These are phyloP conservation scores for Crocallis elinguaria DNA, from an alignment of 2,888 invertebrate genomes.

Conservation along the genomic window DNA sequence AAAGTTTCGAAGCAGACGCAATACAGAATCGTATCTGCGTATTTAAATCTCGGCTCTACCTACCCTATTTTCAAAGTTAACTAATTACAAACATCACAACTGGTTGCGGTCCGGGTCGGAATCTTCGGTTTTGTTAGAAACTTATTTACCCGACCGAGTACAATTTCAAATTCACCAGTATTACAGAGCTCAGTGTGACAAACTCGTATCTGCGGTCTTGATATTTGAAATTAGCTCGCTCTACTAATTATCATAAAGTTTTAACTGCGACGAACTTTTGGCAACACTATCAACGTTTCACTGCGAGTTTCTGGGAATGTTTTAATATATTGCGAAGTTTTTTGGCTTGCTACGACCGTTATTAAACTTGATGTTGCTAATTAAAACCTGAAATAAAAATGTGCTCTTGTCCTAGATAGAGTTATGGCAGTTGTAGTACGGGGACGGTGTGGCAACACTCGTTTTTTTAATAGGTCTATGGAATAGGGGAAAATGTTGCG, in stretches of 20 bases:
- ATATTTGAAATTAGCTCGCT: constrained; percentile 69
- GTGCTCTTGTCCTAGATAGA: background rate
- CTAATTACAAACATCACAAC: constrained; percentile 35
- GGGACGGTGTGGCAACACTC: too few relatives aligned
- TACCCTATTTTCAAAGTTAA: constrained; percentile 21
- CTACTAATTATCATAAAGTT: constrained; percentile 74
- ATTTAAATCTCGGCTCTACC: background rate
- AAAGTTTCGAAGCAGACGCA: too few relatives aligned
- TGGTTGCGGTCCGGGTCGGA: constrained; percentile 29
- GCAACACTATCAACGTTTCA: constrained; percentile 63
- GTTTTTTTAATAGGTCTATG: too few relatives aligned
- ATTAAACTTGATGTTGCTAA: constrained; percentile 36
- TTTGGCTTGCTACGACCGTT: constrained; percentile 44
- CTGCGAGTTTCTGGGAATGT: constrained; percentile 50
- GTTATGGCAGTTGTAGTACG: background rate
- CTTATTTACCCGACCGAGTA: constrained; percentile 44
- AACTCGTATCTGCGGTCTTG: constrained; percentile 57
- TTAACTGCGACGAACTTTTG: constrained; percentile 64
- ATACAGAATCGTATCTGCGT: too few relatives aligned
- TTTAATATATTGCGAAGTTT: constrained; percentile 55
- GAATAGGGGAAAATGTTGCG: too few relatives aligned
- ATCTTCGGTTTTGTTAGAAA: constrained; percentile 47
- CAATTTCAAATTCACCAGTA: constrained; percentile 15
- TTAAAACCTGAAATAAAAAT: constrained; percentile 31
- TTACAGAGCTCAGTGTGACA: constrained; percentile 42